phyloP scores from a whole-genome alignment of 2,888 invertebrate genomes.

The Lasioglossum pauxillum region DNA sequence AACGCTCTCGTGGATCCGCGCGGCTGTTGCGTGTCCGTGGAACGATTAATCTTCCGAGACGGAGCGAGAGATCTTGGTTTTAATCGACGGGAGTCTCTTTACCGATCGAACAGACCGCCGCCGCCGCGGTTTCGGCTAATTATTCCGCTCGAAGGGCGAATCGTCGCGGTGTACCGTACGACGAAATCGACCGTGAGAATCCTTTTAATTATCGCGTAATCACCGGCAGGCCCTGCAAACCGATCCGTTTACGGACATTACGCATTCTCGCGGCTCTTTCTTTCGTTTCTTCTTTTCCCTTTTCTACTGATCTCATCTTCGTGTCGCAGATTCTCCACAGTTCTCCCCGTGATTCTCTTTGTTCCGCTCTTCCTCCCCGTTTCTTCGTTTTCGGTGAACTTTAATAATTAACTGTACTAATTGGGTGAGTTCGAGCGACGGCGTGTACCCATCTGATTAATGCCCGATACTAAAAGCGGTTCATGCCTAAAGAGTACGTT shows the following conservation, averaged over 20 bases:
- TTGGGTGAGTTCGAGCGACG: conserved; percentile 51
- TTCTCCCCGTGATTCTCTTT: background rate
- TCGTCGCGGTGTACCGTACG: conserved; percentile 46
- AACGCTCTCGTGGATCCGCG: conserved; percentile 12
- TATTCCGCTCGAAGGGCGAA: conserved; percentile 51
- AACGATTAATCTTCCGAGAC: conserved; percentile 10
- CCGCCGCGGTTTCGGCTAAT: conserved; percentile 36
- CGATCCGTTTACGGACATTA: conserved; percentile 25
- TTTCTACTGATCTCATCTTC: background rate
- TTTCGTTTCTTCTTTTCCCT: background rate
- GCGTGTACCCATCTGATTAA: conserved; percentile 62
- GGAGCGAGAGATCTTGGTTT: background rate
- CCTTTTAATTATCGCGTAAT: conserved; percentile 64
- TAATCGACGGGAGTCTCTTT: background rate
- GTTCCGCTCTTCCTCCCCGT: background rate
- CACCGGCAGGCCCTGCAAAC: conserved; percentile 30
- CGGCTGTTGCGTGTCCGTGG: background rate
- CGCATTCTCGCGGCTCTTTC: background rate
- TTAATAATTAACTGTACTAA: conserved; percentile 64
- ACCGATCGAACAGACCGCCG: background rate
- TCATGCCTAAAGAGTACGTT: conserved; percentile 61
- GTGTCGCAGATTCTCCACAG: background rate
- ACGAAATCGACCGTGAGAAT: conserved; percentile 61
- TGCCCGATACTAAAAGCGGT: conserved; percentile 63
- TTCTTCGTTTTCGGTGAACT: background rate